Base-by-base conservation (phyloP, 2,888 invertebrate species). In the Luperina nickerlii region DNA sequence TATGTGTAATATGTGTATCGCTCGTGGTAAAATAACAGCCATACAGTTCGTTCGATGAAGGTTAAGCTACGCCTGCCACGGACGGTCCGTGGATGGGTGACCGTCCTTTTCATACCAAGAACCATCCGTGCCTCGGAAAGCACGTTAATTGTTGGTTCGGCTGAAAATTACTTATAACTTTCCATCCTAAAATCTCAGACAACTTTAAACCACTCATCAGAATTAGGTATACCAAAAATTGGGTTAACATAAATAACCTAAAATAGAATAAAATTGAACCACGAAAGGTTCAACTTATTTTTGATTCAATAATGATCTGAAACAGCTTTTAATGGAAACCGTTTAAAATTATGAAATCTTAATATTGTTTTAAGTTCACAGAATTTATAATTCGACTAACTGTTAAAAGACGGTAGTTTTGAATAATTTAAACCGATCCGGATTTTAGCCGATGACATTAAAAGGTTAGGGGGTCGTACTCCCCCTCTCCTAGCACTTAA, bases 401-500 rank as follows among this genome's bases (percentile, higher is more conserved):
- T 78, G 72, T 81, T 78, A 68, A 63, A 65, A 54, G 63, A 65
- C n/a, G 18, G 51, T 71, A 70, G 71, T 63, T 78, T 78, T 71
- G 15, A 78, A 80, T 80, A 42, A 70, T 80, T 80, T 62, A 42
- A 42, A 71, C 32, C 38, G 60, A 54, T 67, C 65, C 54, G 68
- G 84, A 68, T 86, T 86, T 78, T 38, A 77, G 51, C 54, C 38
- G 69, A n/a, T 82, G 60, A 38, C 38, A 74, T 60, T 65, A 20
- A 65, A 45, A 54, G 60, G 15, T 15, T 6, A 70, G 13, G 7
- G 24, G 38, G 73, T 66, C 54, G 68, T 74, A n/a, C 71, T 68
- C 32, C 13, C 67, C 27, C 38, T 42, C 11, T 60, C 20, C 73
- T 27, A 48, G 45, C 45, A 81, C 77, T 69, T 77, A 62, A 57